These are phyloP conservation scores for Hippocampus guttulatus DNA, from an alignment of 2,113 vertebrate species.

Conservation along the genomic window DNA sequence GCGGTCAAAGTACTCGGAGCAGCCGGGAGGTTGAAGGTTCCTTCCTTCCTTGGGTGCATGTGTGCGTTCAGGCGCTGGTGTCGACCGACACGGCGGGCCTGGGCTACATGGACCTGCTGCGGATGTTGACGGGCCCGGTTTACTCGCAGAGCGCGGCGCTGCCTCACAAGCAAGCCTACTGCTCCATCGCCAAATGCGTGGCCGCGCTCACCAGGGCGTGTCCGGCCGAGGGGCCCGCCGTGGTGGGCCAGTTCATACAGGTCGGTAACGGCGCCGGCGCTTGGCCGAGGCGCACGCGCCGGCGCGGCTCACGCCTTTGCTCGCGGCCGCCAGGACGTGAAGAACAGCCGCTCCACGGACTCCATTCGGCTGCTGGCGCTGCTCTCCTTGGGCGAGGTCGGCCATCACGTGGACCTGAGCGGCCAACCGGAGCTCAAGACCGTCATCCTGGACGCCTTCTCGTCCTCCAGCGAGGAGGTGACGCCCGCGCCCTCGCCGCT, in stretches of 20 bases:
- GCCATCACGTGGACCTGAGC: constrained; percentile 96
- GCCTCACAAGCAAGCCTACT: constrained; percentile 98
- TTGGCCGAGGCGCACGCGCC: accelerated
- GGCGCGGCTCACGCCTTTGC: neutral
- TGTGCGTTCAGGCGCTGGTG: constrained; percentile 78
- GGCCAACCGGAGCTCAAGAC: constrained; percentile 94
- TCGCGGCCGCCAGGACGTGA: constrained; percentile 76
- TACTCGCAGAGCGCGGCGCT: constrained; percentile 91
- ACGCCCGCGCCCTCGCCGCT: neutral
- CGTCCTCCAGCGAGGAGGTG: constrained; percentile 95
- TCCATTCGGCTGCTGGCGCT: constrained; percentile 93
- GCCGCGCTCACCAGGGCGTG: constrained; percentile 94
- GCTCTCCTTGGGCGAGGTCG: constrained; percentile 94
- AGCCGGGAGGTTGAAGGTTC: too few relatives aligned
- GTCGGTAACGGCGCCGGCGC: constrained; percentile 10
- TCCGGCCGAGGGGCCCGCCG: constrained; percentile 91
- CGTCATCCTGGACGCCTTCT: constrained; percentile 96
- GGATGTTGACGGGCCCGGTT: constrained; percentile 95
- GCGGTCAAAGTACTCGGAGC: too few relatives aligned
- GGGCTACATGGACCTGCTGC: constrained; percentile 96
- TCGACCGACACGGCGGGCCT: constrained; percentile 86
- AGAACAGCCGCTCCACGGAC: constrained; percentile 97
- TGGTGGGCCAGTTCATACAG: constrained; percentile 98
- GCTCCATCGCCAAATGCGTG: constrained; percentile 98
- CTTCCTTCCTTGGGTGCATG: neutral